Evolutionary conservation across 2,888 invertebrate genomes (phyloP), one percentile per base, ranked within the genome.

Genomic region (Drosophila borealis): DNA sequence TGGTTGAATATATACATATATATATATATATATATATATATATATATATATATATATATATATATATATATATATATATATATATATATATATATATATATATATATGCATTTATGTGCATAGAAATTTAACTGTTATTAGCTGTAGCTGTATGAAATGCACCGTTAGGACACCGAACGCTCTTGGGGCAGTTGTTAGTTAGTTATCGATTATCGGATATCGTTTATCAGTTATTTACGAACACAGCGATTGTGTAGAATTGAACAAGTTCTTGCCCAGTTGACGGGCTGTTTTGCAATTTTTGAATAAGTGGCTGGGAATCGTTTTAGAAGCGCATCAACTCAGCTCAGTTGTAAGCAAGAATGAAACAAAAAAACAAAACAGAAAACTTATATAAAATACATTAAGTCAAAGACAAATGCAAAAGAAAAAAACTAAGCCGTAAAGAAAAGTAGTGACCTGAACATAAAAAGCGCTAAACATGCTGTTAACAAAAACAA

Each of bases 391-490:
- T 36, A 25, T 29, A 8, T 29, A 3, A 25, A 39, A 44, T 34
- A 46, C 36, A 45, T 39, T 25, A 53, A 62, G 59, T 60, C 39
- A 41, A 48, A 66, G 42, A 60, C 61, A 50, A 61, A 63, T 45
- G 45, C 80, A 66, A 56, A 54, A 41, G 17, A 41, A 49, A 78
- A 41, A 49, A 78, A 67, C 60, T 65, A 71, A 84, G 62, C 61
- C 70, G 68, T 71, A 69, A 83, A 59, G 69, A 81, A 83, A 88
- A 70, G 88, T 89, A 84, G 84, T 82, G 83, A 89, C 89, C 89
- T 89, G 84, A 89, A 59, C 57, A 51, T 29, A 13, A 54, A 62
- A 65, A 42, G 8, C 50, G 67, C 36, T 56, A 42, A 59, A 50
- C 9, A 44, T 37, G 45, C 34, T 45, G 21, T 34, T 45, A 39